Evolutionary conservation across 2,888 invertebrate species (phyloP).

Genomic region (Geophilus truncorum): DNA sequence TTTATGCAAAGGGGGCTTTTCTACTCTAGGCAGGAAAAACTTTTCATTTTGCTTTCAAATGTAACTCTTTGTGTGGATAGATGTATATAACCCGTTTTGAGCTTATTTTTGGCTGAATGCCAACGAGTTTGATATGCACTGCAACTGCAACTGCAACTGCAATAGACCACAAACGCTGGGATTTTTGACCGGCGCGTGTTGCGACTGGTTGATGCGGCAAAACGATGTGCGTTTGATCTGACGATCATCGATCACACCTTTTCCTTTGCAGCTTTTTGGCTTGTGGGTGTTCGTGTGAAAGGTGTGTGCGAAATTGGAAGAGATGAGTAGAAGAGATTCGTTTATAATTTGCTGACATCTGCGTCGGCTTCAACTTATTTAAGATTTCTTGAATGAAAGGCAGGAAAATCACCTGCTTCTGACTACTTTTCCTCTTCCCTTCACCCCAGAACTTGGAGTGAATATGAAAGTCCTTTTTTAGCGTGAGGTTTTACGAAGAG

Average conservation of each 20-base stretch:
- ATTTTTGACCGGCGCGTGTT: neutral
- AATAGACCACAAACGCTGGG: neutral
- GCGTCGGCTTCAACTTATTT: too few species aligned
- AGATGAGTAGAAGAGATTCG: neutral
- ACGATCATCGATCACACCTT: neutral
- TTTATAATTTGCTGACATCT: neutral
- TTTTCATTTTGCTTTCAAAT: neutral
- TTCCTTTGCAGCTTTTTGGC: neutral
- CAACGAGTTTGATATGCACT: neutral
- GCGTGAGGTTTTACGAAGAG: neutral
- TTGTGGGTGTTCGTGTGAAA: neutral
- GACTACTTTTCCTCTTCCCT: too few species aligned
- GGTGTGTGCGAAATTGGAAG: neutral
- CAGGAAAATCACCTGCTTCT: too few species aligned
- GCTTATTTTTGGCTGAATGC: neutral
- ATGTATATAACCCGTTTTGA: neutral
- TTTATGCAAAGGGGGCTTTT: neutral
- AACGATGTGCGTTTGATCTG: neutral
- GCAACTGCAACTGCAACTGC: neutral
- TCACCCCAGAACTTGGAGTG: too few species aligned
- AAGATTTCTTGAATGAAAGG: too few species aligned
- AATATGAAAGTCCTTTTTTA: too few species aligned
- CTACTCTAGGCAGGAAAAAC: neutral
- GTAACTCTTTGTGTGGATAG: neutral
- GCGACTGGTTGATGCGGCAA: neutral